Evolutionary conservation across 2,888 invertebrate genomes (phyloP).

Genomic region (Aporophyla nigra): DNA sequence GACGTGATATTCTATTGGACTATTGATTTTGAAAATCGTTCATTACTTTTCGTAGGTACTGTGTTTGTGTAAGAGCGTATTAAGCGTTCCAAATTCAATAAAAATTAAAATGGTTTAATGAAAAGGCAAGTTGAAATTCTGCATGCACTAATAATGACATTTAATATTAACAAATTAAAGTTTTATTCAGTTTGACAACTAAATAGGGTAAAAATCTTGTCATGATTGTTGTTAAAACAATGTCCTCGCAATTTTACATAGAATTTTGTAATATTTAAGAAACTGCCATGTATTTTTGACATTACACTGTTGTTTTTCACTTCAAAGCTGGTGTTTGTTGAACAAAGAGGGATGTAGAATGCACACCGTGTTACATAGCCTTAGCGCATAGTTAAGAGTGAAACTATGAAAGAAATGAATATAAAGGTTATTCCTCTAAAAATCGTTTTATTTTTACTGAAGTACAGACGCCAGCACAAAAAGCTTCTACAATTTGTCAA

Average conservation of each 20-base stretch:
- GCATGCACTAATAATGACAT: slow-evolving; percentile 40
- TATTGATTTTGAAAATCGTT: background rate
- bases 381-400: slow-evolving; percentile 84
- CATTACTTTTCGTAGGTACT: background rate
- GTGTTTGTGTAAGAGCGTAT: background rate
- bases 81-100: background rate
- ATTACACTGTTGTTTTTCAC: slow-evolving; percentile 69
- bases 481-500: too few relatives aligned
- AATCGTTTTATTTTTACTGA: slow-evolving; percentile 73
- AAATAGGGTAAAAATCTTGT: slow-evolving; percentile 55
- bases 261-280: slow-evolving; percentile 60
- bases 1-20: slow-evolving; percentile 11
- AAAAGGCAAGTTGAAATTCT: slow-evolving; percentile 41
- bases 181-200: slow-evolving; percentile 34
- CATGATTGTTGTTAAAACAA: slow-evolving; percentile 56
- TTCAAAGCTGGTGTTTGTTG: slow-evolving; percentile 66
- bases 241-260: slow-evolving; percentile 66
- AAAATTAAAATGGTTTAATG: background rate
- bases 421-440: slow-evolving; percentile 89
- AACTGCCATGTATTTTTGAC: slow-evolving; percentile 70
- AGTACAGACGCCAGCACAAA: too few relatives aligned
- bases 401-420: slow-evolving; percentile 87
- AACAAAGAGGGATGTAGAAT: slow-evolving; percentile 73
- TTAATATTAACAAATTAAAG: slow-evolving; percentile 43
- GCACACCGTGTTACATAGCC: slow-evolving; percentile 78